Evolutionary conservation across 2,888 invertebrate genomes (phyloP), one percentile per base, ranked within the genome.

Genomic region (Synanthedon vespiformis): DNA sequence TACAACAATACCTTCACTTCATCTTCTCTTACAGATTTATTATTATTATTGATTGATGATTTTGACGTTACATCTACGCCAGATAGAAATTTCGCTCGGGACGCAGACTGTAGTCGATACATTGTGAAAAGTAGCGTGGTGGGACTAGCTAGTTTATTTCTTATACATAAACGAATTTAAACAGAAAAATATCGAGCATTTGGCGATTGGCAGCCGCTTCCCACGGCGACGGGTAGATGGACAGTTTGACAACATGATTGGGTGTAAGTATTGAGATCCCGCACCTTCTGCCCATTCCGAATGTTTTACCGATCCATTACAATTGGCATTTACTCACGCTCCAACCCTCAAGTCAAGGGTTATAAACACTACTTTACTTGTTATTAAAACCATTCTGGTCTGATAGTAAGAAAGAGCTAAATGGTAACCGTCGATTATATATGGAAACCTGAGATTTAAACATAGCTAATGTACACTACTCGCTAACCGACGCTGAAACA

Each of bases 231-330:
- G 54, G 60, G 58, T 54, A 53, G 65, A 67, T 65, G 62, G 77
- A 74, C 71, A 71, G 77, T 68, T 78, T 83, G 84, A 84, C 83
- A 80, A 71, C 61, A 72, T 80, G 84, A 84, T 84, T 83, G 82
- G 71, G 63, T 61, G 70, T 80, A 81, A 83, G 78, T 77, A 75
- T 68, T 68, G 70, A 64, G 65, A 66, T 61, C 59, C 68, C 65
- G 68, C 70, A 55, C 57, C 68, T 66, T 63, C 63, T 66, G 68
- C 65, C 64, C 70, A 72, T 12, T 48, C 18, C 72, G 69, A 73
- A 72, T 72, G 72, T 64, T 68, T 12, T 48, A 18, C 69, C 67
- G 67, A 70, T 68, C 74, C 76, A 77, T 79, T 80, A 78, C 76
- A 74, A 68, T 73, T 75, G 76, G 77, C 80, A 70, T 76, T 67